Evolutionary conservation across 1,140 invertebrate species (phyloP).

Genomic region (Aphidius gifuensis): DNA sequence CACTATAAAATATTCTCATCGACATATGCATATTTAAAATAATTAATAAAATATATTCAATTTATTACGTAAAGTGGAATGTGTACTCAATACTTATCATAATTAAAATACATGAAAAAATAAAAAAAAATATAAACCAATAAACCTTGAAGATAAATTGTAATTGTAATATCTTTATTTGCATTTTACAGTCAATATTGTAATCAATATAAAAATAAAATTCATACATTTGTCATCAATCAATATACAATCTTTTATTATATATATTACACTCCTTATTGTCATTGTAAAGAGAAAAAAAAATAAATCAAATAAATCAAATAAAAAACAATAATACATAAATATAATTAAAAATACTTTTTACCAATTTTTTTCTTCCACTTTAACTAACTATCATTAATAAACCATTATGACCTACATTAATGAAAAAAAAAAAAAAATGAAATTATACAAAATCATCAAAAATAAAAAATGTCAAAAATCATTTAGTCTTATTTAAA

Average conservation of each 20-base stretch:
- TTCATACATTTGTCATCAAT: conserved; percentile 2
- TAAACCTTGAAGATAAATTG: neutral
- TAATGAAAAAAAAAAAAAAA: neutral
- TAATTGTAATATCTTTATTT: neutral
- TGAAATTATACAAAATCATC: neutral
- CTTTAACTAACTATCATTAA: neutral
- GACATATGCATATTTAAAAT: no score
- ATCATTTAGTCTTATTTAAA: no score
- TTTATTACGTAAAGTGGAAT: no score
- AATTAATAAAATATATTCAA: no score
- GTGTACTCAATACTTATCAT: no score
- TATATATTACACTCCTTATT: conserved; percentile 8
- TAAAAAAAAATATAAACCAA: neutral
- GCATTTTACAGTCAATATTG: neutral
- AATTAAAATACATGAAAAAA: neutral
- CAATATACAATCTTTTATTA: conserved; percentile 5
- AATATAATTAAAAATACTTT: neutral
- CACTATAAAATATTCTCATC: no score
- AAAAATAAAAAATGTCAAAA: neutral
- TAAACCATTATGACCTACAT: neutral
- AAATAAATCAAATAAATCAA: conserved; percentile 1
- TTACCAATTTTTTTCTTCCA: no score
- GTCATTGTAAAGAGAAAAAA: conserved; percentile 2
- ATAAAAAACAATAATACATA: no score
- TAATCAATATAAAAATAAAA: conserved; percentile 5